Evolutionary conservation across 1,140 invertebrate genomes (phyloP).

Genomic region (Tetragnatha versicolor): DNA sequence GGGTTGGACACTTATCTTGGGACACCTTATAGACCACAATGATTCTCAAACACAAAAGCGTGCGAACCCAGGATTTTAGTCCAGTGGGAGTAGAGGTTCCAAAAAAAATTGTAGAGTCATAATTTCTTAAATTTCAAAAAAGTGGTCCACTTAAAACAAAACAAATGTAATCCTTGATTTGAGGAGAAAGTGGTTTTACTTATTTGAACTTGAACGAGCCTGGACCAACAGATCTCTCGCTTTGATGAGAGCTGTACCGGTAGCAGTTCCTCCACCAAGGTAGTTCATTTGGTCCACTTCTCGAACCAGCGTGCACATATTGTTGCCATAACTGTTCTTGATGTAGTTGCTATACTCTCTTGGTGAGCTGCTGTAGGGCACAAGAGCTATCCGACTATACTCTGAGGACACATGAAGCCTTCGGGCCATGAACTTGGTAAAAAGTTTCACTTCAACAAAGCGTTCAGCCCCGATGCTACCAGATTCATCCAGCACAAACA

Average conservation of each 20-base stretch:
- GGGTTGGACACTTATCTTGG: too few relatives aligned
- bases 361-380: slow-evolving; percentile 10
- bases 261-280: background rate
- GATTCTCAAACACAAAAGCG: background rate
- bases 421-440: slow-evolving; percentile 15
- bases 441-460: slow-evolving; percentile 16
- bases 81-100: too few relatives aligned
- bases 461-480: slow-evolving; percentile 31
- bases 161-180: background rate
- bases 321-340: slow-evolving; percentile 1
- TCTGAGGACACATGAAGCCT: slow-evolving; percentile 9
- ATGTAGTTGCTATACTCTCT: slow-evolving; percentile 18
- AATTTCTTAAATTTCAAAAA: too few relatives aligned
- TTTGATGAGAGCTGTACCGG: background rate
- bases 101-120: too few relatives aligned
- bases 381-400: slow-evolving; percentile 10
- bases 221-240: slow-evolving; percentile 3
- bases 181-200: slow-evolving; percentile 5
- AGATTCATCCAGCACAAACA: slow-evolving; percentile 48
- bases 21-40: too few relatives aligned
- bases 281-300: slow-evolving; percentile 21
- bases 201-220: slow-evolving; percentile 18
- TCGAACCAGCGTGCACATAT: slow-evolving; percentile 44
- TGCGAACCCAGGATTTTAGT: background rate
- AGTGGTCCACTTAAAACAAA: too few relatives aligned